Evolutionary conservation across 2,113 vertebrate genomes (phyloP).

Genomic region (Gymnarchus niloticus): DNA sequence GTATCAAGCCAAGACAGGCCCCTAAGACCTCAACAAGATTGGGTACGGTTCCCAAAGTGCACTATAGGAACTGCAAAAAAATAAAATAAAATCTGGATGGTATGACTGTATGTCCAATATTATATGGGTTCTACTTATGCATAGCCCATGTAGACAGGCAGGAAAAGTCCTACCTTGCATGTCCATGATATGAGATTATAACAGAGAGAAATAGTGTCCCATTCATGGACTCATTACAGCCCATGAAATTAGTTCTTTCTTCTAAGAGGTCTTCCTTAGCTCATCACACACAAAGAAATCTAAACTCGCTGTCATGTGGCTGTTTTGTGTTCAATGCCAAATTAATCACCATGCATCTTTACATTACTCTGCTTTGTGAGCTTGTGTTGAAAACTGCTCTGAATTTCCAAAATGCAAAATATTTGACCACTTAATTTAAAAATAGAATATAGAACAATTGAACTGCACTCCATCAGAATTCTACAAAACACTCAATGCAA

Average conservation of each 20-base stretch:
- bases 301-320: background rate
- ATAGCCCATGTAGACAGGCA: background rate
- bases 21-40: constrained; percentile 8
- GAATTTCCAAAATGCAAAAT: background rate
- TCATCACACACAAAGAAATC: background rate
- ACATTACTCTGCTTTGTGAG: background rate
- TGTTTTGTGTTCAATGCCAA: background rate
- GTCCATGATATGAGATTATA: background rate
- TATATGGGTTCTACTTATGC: background rate
- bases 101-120: background rate
- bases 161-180: background rate
- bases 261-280: constrained; percentile 1
- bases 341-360: background rate
- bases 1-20: constrained; percentile 12
- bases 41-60: background rate
- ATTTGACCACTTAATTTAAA: background rate
- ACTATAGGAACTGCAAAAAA: background rate
- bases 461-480: background rate
- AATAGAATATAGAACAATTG: background rate
- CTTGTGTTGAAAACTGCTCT: background rate
- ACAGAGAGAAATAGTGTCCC: background rate
- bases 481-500: background rate
- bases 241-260: background rate
- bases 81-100: background rate
- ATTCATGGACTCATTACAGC: background rate